A percentile compares a stretch with the other conserved stretches of the same genome.
Conservation (phyloP, 2,797 vertebrate genomes). For the Cygnus olor region DNA sequence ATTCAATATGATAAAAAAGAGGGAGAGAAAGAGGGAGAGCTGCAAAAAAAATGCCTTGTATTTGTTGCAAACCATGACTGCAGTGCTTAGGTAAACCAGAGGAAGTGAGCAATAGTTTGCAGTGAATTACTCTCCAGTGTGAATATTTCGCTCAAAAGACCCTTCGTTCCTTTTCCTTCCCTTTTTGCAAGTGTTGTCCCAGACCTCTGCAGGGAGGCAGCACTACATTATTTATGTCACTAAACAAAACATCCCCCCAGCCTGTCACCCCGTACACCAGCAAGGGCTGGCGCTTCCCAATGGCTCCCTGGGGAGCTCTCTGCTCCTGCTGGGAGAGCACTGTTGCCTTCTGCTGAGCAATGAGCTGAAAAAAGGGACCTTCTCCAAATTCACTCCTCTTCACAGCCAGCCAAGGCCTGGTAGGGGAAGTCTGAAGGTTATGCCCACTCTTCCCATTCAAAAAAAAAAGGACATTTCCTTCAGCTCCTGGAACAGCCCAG, state of each 20-base stretch:
- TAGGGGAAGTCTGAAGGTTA: not conserved
- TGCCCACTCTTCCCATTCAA: not conserved
- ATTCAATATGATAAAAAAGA: constrained; percentile 80
- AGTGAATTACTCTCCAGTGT: not conserved
- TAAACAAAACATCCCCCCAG: accelerated
- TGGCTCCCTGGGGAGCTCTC: accelerated
- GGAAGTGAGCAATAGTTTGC: not conserved
- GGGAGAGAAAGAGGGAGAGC: constrained; percentile 59
- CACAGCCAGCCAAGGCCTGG: not conserved
- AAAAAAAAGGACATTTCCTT: accelerated
- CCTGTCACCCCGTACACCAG: not conserved
- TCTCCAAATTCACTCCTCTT: not conserved
- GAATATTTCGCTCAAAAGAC: not conserved
- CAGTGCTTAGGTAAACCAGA: not conserved
- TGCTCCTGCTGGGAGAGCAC: not conserved
- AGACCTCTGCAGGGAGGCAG: not conserved
- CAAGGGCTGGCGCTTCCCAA: not conserved
- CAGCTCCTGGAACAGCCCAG: not conserved
- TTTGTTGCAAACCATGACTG: not conserved
- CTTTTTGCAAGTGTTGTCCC: not conserved
- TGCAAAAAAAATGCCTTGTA: not conserved
- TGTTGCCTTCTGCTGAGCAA: not conserved
- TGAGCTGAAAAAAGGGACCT: not conserved
- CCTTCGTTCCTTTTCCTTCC: not conserved
- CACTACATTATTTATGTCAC: accelerated